A percentile compares a stretch with the other conserved stretches of the same genome.
Evolutionary conservation across 2,797 vertebrate genomes (phyloP).

Genomic region (Acipenser ruthenus): DNA sequence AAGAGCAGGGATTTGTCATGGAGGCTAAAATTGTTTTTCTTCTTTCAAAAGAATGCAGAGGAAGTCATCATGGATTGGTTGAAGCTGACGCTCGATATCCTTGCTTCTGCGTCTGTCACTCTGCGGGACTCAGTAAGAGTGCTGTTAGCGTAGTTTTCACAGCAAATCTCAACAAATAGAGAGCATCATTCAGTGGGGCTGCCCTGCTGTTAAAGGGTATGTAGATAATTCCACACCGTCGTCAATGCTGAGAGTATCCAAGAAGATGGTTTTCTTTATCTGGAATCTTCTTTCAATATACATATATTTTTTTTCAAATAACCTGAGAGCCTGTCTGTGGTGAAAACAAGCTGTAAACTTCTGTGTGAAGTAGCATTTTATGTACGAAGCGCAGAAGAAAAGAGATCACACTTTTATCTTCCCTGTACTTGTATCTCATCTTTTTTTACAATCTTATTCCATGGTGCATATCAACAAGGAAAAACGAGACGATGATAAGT

Average conservation of each 20-base stretch:
- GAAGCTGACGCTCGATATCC: constrained; percentile 23
- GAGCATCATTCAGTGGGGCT: constrained; percentile 5
- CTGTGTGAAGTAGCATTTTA: neutral
- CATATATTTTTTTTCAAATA: neutral
- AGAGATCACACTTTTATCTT: neutral
- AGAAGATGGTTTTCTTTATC: neutral
- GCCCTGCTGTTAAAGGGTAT: constrained; percentile 1
- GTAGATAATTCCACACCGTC: neutral
- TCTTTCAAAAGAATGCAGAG: constrained; percentile 20
- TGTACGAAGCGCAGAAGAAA: neutral
- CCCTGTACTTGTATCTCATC: neutral
- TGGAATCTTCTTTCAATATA: neutral
- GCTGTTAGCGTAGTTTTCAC: constrained; percentile 19
- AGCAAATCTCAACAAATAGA: constrained; percentile 8
- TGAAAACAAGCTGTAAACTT: neutral
- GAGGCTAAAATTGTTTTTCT: constrained; percentile 18
- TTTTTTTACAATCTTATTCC: too few species aligned
- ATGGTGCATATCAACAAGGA: too few species aligned
- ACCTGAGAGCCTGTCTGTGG: neutral
- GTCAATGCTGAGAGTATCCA: neutral
- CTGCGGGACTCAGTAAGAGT: constrained; percentile 22
- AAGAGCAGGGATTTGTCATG: constrained; percentile 17
- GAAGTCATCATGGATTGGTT: constrained; percentile 36
- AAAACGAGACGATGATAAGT: too few species aligned
- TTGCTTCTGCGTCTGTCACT: constrained; percentile 23